phyloP scores from a whole-genome alignment of 2,113 vertebrate species.

The Spheniscus mendiculus region DNA sequence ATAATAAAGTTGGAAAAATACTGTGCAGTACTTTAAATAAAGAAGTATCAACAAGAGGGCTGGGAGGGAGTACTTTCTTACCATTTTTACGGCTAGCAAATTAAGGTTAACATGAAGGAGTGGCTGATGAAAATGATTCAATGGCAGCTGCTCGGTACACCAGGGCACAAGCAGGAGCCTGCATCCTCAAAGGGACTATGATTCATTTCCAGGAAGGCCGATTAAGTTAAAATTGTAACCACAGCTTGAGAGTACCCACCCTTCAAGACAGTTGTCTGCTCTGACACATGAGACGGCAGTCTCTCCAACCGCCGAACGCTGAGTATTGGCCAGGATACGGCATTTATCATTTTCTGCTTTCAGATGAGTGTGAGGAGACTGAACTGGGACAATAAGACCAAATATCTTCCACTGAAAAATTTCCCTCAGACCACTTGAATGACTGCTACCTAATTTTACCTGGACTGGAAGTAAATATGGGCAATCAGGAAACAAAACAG shows the following conservation, averaged over 20 bases:
- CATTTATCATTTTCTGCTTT: slow-evolving; percentile 48
- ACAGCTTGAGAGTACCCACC: slow-evolving; percentile 5
- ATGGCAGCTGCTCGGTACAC: neutral
- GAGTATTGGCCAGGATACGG: neutral
- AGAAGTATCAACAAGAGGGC: neutral
- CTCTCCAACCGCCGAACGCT: neutral
- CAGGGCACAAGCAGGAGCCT: neutral
- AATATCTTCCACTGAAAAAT: neutral
- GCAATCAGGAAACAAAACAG: neutral
- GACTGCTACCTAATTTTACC: neutral
- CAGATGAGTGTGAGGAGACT: neutral
- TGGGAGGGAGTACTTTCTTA: slow-evolving; percentile 22
- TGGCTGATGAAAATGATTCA: slow-evolving; percentile 55
- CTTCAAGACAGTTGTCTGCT: slow-evolving; percentile 42
- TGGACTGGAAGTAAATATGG: neutral
- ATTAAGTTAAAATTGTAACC: slow-evolving; percentile 43
- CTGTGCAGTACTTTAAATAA: neutral
- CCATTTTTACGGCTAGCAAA: slow-evolving; percentile 41
- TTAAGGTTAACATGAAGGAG: slow-evolving; percentile 35
- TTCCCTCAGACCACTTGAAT: neutral
- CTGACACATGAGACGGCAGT: slow-evolving; percentile 6
- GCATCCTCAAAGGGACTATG: slow-evolving; percentile 26
- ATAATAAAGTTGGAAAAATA: slow-evolving; percentile 43
- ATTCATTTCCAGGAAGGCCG: slow-evolving; percentile 52
- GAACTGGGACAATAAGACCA: neutral